phyloP scores from a whole-genome alignment of 1,140 invertebrate species.

The Pissodes strobi region DNA sequence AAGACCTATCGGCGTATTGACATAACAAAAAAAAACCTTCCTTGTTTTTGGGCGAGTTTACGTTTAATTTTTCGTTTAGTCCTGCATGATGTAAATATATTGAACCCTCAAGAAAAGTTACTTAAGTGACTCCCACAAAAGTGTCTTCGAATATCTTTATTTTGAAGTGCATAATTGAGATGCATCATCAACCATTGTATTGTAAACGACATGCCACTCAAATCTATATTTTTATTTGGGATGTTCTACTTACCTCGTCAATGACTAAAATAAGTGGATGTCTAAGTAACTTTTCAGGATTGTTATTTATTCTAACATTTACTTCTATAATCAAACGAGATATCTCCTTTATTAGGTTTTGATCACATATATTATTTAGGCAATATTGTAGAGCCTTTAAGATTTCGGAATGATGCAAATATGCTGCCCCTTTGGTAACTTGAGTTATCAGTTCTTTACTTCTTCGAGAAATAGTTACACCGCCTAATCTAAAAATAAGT shows the following conservation, averaged over 20 bases:
- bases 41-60: too few relatives aligned
- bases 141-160: not conserved
- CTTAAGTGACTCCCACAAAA: too few relatives aligned
- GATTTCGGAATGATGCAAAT: conserved; percentile 9
- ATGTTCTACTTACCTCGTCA: conserved; percentile 71
- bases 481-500: not conserved
- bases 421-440: conserved; percentile 9
- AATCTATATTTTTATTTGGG: too few relatives aligned
- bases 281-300: not conserved
- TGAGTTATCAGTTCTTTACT: conserved; percentile 10
- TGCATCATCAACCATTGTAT: too few relatives aligned
- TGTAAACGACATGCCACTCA: too few relatives aligned
- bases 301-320: not conserved
- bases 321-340: conserved; percentile 16
- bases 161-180: conserved; percentile 26
- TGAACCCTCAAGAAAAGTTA: too few relatives aligned
- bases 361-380: conserved; percentile 31
- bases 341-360: conserved; percentile 25
- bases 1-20: too few relatives aligned
- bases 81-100: too few relatives aligned
- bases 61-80: too few relatives aligned
- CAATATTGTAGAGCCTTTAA: conserved; percentile 33
- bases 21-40: too few relatives aligned
- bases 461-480: not conserved
- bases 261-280: conserved; percentile 67